These are phyloP conservation scores for Calonectris borealis DNA, from an alignment of 2,113 vertebrate species.

Conservation along the genomic window DNA sequence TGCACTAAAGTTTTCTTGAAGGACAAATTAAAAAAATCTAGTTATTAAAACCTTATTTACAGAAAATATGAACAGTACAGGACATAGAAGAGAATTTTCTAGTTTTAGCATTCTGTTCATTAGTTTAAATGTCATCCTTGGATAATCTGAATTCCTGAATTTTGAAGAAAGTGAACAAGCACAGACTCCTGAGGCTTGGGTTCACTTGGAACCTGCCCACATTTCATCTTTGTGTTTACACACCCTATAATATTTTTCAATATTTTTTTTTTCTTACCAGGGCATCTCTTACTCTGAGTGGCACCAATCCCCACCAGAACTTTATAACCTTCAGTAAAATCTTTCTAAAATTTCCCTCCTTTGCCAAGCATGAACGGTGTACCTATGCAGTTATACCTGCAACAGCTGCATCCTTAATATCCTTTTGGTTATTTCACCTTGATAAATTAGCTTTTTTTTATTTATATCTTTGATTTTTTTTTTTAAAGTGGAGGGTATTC, in stretches of 20 bases:
- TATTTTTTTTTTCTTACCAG: not conserved
- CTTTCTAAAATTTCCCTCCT: not conserved
- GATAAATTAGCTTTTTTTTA: not conserved
- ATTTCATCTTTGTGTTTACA: not conserved
- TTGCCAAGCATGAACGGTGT: not conserved
- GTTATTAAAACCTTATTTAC: not conserved
- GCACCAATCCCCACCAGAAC: not conserved
- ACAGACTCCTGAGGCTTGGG: not conserved
- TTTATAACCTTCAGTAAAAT: not conserved
- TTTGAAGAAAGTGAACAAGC: not conserved
- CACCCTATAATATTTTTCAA: not conserved
- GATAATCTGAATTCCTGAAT: not conserved
- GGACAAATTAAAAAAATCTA: not conserved
- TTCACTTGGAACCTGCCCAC: not conserved
- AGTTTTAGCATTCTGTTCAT: not conserved
- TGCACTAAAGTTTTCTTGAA: not conserved
- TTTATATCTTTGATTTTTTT: not conserved
- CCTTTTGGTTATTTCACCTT: not conserved
- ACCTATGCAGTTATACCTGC: not conserved
- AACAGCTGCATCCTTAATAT: not conserved
- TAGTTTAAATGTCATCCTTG: not conserved
- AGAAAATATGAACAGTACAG: not conserved
- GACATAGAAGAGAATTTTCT: not conserved
- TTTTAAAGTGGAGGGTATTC: not conserved
- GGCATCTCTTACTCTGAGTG: not conserved